Evolutionary conservation across 2,797 vertebrate genomes (phyloP), one percentile per base, ranked within the genome.

Genomic region (Fringilla coelebs): DNA sequence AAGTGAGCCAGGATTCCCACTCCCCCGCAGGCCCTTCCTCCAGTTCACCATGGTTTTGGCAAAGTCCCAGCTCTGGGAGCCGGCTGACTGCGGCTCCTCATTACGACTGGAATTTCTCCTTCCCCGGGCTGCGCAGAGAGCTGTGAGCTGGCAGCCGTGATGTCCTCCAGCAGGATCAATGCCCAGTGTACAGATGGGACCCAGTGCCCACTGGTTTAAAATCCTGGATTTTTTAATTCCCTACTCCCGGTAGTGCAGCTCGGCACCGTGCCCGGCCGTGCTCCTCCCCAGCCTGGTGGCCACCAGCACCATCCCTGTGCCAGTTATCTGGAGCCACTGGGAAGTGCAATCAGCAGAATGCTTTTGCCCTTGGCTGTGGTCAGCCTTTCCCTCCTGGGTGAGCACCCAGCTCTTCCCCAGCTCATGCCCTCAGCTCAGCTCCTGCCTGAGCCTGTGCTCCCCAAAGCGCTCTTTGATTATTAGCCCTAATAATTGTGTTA

Each of bases 401-500:
- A 45, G 22, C 57, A 28, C n/a, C 32, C 3, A 0, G 15, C 68
- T 34, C 72, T n/a, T 55, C 51, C 71, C 40, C 0, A 0, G 55
- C 75, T 83, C 3, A 0, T 93, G 70, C 63, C 83, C 83, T 80
- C 6, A 0, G 71, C 58, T 79, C 28, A 0, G 70, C 70, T 85
- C 48, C 80, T 10, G 3, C 17, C 0, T 1, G 46, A 83, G 81
- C 70, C 31, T 2, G 1, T 0, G 0, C 49, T 93, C 84, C 89
- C 91, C 73, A 43, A 95, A 87, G 90, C 25, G 14, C 72, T 63
- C 55, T 83, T 94, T 92, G 94, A 81, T 94, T 91, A 95, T 95
- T 93, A 93, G 84, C 85, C 82, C 89, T 88, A 96, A 94, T 96
- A 93, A 95, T 88, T 72, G 85, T 74, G 62, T 92, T 93, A 94